A percentile compares a stretch with the other conserved stretches of the same genome.
These are phyloP conservation scores for Teleiodes luculella DNA, from an alignment of 2,888 invertebrate species.

Conservation along the genomic window DNA sequence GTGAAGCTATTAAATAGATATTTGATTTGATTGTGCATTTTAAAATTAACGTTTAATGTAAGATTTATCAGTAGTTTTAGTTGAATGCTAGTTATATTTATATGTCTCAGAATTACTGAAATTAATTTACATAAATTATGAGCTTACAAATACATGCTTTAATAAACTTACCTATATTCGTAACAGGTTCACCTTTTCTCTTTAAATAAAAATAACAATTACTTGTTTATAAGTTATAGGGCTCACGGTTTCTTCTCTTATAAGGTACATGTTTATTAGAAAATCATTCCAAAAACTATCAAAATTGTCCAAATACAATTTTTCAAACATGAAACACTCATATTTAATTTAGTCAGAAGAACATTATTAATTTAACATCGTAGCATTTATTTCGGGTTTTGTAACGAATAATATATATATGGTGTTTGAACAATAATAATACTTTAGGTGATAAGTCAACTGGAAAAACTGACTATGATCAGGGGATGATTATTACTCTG, in stretches of 20 bases:
- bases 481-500: too few relatives aligned
- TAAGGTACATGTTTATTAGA: too few relatives aligned
- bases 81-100: constrained; percentile 50
- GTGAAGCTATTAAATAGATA: constrained; percentile 5
- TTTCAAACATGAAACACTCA: too few relatives aligned
- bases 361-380: constrained; percentile 8
- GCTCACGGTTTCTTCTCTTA: too few relatives aligned
- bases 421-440: constrained; percentile 39
- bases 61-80: constrained; percentile 30
- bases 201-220: too few relatives aligned
- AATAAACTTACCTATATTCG: not conserved
- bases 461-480: not conserved
- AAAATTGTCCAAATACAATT: too few relatives aligned
- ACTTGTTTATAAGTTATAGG: too few relatives aligned
- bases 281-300: too few relatives aligned
- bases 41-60: constrained; percentile 21
- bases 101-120: constrained; percentile 19
- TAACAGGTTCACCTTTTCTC: too few relatives aligned
- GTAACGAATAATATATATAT: constrained; percentile 16
- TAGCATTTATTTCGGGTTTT: constrained; percentile 26
- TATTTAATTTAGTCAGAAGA: too few relatives aligned
- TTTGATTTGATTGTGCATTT: constrained; percentile 32
- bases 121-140: constrained; percentile 47
- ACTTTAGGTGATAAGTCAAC: not conserved
- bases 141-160: constrained; percentile 49